Conservation (phyloP, 2,797 vertebrate species). For the Falco cherrug region DNA sequence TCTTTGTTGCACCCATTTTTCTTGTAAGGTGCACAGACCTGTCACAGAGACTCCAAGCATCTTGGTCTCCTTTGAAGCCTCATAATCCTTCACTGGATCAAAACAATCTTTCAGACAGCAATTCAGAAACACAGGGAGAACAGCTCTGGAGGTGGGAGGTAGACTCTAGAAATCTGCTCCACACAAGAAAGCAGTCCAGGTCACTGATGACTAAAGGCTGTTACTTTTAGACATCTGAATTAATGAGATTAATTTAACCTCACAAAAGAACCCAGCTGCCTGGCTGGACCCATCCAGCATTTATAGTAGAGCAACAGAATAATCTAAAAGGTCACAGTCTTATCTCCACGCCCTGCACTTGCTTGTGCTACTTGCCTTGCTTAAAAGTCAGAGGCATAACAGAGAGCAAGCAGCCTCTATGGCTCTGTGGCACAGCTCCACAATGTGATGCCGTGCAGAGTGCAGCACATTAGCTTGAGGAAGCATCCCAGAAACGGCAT, state of each 20-base stretch:
- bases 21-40: background rate
- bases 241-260: constrained; percentile 30
- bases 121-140: background rate
- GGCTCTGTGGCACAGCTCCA: background rate
- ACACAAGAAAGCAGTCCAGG: background rate
- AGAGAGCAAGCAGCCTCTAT: background rate
- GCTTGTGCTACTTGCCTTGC: background rate
- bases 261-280: background rate
- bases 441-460: rapidly evolving
- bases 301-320: background rate
- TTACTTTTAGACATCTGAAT: constrained; percentile 1
- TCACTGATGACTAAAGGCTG: background rate
- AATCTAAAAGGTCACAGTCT: constrained; percentile 32
- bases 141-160: background rate
- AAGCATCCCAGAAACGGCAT: background rate
- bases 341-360: constrained; percentile 5
- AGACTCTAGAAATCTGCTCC: background rate
- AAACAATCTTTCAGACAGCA: background rate
- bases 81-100: background rate
- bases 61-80: background rate
- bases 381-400: background rate
- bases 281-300: background rate
- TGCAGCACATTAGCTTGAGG: background rate
- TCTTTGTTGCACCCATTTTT: background rate
- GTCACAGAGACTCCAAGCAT: background rate